phyloP scores from a whole-genome alignment of 2,888 invertebrate species.

The Volucella inanis region DNA sequence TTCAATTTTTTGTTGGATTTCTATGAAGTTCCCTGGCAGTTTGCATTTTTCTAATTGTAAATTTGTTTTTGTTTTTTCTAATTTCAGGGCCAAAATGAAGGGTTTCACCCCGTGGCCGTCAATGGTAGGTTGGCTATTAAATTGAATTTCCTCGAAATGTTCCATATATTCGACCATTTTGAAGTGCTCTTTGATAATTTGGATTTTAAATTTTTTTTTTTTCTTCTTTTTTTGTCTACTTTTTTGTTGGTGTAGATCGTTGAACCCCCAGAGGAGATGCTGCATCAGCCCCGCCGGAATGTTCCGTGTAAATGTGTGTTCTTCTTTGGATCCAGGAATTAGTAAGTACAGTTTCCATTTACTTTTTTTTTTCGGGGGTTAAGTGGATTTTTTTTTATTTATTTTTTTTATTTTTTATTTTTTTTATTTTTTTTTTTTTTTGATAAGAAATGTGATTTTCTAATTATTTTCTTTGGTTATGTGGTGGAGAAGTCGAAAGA shows the following conservation, averaged over 20 bases:
- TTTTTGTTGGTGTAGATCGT: conserved; percentile 87
- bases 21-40: not conserved
- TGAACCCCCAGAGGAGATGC: conserved; percentile 89
- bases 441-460: conserved; percentile 54
- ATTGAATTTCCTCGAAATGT: conserved; percentile 9
- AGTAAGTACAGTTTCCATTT: conserved; percentile 86
- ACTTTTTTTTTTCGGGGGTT: conserved; percentile 3
- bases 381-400: not conserved
- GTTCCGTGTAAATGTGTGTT: conserved; percentile 91
- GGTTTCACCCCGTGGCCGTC: conserved; percentile 98
- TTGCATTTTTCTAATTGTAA: conserved; percentile 6
- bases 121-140: conserved; percentile 88
- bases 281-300: conserved; percentile 89
- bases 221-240: not conserved
- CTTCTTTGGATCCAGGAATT: conserved; percentile 97
- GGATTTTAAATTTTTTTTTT: conserved; percentile 3
- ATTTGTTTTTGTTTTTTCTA: conserved; percentile 78
- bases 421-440: not conserved
- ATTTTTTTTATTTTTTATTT: not conserved
- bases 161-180: conserved; percentile 45
- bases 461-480: conserved; percentile 64
- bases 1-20: conserved; percentile 27
- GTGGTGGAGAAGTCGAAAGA: conserved; percentile 4
- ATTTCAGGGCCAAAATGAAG: conserved; percentile 98
- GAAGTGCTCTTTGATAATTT: conserved; percentile 39